Conservation (phyloP, 2,888 invertebrate species). For the Pseudolycoriella hygida region DNA sequence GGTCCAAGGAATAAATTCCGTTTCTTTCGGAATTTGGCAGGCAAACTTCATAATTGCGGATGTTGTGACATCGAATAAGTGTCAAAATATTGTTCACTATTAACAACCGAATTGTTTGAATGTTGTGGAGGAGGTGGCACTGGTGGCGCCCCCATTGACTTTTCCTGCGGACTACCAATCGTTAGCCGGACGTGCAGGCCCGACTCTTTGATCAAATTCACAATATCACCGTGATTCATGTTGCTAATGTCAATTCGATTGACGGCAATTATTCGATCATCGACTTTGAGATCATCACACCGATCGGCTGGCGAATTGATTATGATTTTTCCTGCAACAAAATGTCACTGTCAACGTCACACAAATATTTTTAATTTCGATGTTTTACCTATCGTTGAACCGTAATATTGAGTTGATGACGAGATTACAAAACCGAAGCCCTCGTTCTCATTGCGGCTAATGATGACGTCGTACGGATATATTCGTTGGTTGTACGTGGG, state of each 20-base stretch:
- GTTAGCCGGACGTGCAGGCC: slow-evolving; percentile 79
- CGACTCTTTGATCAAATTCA: slow-evolving; percentile 92
- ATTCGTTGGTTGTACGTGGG: slow-evolving; percentile 10
- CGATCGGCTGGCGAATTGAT: slow-evolving; percentile 91
- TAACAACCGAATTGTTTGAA: neutral
- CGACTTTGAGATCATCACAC: slow-evolving; percentile 77
- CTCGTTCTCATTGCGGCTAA: slow-evolving; percentile 78
- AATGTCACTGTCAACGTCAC: no score
- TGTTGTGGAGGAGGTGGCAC: slow-evolving; percentile 3
- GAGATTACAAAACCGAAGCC: slow-evolving; percentile 99
- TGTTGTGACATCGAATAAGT: slow-evolving; percentile 10
- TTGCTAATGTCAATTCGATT: slow-evolving; percentile 83
- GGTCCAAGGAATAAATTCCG: no score
- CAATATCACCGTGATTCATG: slow-evolving; percentile 90
- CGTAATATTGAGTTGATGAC: slow-evolving; percentile 60
- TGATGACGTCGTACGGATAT: slow-evolving; percentile 78
- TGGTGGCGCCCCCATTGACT: slow-evolving; percentile 1
- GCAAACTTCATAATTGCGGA: slow-evolving; percentile 24
- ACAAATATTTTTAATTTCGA: slow-evolving; percentile 5
- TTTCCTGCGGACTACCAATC: slow-evolving; percentile 30
- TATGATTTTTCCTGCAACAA: slow-evolving; percentile 66
- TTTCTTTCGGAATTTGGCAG: no score
- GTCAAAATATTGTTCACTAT: slow-evolving; percentile 13
- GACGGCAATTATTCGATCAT: slow-evolving; percentile 90
- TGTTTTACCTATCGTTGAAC: slow-evolving; percentile 63